Evolutionary conservation across 2,797 vertebrate genomes (phyloP).

Genomic region (Psittacula echo): DNA sequence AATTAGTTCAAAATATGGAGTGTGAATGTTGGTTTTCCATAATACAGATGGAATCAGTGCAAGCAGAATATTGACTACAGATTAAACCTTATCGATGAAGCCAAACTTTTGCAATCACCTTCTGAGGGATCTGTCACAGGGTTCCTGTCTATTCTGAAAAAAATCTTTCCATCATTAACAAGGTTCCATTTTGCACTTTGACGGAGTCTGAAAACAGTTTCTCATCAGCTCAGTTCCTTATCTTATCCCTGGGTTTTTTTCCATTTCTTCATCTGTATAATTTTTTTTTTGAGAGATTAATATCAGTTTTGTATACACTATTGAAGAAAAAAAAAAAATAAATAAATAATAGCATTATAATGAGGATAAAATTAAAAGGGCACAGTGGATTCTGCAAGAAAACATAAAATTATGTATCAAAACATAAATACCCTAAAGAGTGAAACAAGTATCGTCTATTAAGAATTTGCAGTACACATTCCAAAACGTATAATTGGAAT

Average conservation of each 20-base stretch:
- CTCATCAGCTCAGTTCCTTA: neutral
- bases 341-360: neutral
- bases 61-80: neutral
- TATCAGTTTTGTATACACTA: neutral
- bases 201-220: neutral
- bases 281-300: neutral
- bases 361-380: neutral
- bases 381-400: neutral
- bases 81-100: constrained; percentile 5
- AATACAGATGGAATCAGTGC: constrained; percentile 27
- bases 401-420: neutral
- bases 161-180: neutral
- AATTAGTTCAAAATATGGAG: constrained; percentile 38
- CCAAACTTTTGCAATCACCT: neutral
- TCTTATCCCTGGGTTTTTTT: neutral
- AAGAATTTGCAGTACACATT: neutral
- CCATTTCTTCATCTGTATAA: neutral
- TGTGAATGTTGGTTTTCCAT: neutral
- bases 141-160: neutral
- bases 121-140: neutral
- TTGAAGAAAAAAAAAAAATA: neutral
- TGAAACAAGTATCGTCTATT: neutral
- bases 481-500: neutral
- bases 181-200: neutral
- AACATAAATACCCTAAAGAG: neutral